Conservation (phyloP, 2,888 invertebrate species). For the Schrankia costaestrigalis region DNA sequence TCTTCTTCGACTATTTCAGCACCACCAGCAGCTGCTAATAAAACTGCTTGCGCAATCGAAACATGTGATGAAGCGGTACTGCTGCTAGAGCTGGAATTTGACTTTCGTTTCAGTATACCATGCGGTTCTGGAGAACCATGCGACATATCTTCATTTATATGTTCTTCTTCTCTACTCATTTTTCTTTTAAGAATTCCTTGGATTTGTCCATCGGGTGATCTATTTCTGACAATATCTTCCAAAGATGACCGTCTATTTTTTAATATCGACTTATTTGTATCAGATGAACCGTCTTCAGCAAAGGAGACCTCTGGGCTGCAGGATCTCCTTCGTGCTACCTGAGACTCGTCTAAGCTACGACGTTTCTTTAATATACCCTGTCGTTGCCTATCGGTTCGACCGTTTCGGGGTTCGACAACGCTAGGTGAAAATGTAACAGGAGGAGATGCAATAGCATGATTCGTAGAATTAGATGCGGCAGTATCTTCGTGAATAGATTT, state of each 20-base stretch:
- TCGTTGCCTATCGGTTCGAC: conserved; percentile 79
- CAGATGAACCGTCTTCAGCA: conserved; percentile 76
- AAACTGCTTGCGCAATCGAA: conserved; percentile 84
- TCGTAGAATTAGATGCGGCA: conserved; percentile 68
- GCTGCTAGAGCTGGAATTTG: conserved; percentile 85
- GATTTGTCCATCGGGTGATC: conserved; percentile 83
- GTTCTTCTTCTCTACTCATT: conserved; percentile 83
- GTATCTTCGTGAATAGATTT: conserved; percentile 81
- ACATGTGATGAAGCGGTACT: conserved; percentile 84
- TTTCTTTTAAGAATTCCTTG: conserved; percentile 86
- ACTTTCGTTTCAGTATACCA: conserved; percentile 89
- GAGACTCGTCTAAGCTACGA: conserved; percentile 89
- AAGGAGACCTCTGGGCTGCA: conserved; percentile 86
- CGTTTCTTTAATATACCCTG: conserved; percentile 92
- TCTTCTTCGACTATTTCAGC: conserved; percentile 79
- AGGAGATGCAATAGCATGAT: conserved; percentile 80
- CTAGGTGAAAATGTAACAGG: conserved; percentile 91
- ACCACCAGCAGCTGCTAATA: conserved; percentile 83
- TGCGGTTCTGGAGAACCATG: conserved; percentile 86
- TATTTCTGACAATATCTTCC: conserved; percentile 84
- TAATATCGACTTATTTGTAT: conserved; percentile 83
- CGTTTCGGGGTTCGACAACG: conserved; percentile 84
- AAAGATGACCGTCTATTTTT: conserved; percentile 86
- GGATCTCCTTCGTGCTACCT: conserved; percentile 84
- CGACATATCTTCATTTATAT: conserved; percentile 82